phyloP scores from a whole-genome alignment of 1,140 invertebrate species.

The Microvelia longipes region DNA sequence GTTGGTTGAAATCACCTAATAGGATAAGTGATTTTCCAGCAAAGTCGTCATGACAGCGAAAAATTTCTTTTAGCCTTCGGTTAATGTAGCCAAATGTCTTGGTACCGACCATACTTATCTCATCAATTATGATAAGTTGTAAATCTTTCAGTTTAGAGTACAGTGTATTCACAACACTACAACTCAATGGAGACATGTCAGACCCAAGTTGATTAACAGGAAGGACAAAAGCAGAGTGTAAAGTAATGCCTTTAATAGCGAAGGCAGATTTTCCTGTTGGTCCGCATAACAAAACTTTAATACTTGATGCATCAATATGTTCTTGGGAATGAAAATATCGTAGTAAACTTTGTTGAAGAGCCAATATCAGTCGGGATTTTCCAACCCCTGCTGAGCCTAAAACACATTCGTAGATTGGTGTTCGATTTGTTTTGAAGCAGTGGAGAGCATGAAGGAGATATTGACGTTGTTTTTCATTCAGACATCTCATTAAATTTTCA shows the following conservation, averaged over 20 bases:
- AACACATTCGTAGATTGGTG: neutral
- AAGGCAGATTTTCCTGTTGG: neutral
- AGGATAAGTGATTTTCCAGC: neutral
- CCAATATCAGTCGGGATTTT: neutral
- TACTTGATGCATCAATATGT: neutral
- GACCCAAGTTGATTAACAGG: neutral
- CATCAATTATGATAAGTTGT: neutral
- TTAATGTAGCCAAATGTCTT: neutral
- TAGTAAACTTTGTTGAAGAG: neutral
- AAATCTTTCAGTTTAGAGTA: neutral
- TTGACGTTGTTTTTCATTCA: constrained; percentile 1
- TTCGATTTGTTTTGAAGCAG: neutral
- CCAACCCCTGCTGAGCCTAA: neutral
- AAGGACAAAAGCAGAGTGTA: neutral
- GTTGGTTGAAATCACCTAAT: neutral
- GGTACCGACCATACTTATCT: neutral
- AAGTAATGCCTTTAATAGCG: neutral
- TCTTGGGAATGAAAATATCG: neutral
- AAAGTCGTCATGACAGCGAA: neutral
- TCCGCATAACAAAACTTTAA: neutral
- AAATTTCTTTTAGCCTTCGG: neutral
- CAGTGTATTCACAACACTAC: neutral
- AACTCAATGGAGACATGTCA: neutral
- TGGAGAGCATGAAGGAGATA: neutral
- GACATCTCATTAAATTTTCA: neutral